Conservation (phyloP, 2,888 invertebrate genomes). For the Gandaritis pyraliata region DNA sequence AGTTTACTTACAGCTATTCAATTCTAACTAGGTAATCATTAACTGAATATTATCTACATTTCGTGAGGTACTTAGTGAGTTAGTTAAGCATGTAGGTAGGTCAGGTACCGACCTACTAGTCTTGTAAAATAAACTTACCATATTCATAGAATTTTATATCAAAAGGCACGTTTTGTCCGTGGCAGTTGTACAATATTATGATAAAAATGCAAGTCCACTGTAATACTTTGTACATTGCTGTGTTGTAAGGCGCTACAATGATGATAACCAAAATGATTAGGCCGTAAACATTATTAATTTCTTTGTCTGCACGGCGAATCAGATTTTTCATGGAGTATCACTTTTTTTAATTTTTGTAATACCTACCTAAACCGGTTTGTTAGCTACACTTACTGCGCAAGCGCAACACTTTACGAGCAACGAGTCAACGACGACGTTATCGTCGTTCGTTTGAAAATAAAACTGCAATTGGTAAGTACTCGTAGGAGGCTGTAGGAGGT, state of each 20-base stretch:
- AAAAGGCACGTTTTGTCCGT: neutral
- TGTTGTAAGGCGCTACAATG: neutral
- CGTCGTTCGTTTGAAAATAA: neutral
- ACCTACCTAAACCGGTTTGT: neutral
- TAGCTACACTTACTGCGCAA: too few relatives aligned
- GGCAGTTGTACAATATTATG: slow-evolving; percentile 4
- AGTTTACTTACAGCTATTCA: too few relatives aligned
- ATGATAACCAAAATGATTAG: neutral
- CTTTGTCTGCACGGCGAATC: neutral
- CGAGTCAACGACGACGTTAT: too few relatives aligned
- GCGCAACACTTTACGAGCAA: too few relatives aligned
- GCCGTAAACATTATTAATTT: neutral
- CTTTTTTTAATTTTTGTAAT: neutral
- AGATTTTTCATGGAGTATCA: neutral
- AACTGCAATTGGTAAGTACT: neutral
- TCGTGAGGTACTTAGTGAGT: too few relatives aligned
- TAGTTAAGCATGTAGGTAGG: too few relatives aligned
- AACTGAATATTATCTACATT: too few relatives aligned
- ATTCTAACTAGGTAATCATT: too few relatives aligned
- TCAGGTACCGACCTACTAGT: too few relatives aligned
- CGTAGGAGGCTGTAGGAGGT: too few relatives aligned
- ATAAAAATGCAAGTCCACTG: neutral
- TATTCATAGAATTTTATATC: slow-evolving; percentile 43
- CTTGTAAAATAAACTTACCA: slow-evolving; percentile 39
- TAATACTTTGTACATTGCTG: neutral